Percentiles rank a stretch among this genome's conserved stretches.
Evolutionary conservation across 2,888 invertebrate genomes (phyloP).

Genomic region (Platynereis dumerilii): DNA sequence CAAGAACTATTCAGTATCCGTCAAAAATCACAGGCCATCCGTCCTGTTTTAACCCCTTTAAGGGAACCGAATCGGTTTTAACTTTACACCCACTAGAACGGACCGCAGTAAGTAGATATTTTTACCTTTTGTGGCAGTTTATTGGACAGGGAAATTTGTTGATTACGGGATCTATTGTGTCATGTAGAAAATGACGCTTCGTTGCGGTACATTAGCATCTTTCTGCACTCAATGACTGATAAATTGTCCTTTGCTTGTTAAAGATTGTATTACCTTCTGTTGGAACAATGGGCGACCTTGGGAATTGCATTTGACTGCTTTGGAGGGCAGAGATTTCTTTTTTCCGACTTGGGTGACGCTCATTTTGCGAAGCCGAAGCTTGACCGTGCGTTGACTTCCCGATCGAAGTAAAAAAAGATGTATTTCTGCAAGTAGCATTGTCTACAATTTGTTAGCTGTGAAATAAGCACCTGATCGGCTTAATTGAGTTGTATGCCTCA

Average conservation of each 20-base stretch:
- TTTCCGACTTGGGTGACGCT: no score
- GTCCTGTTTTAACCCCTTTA: conserved; percentile 21
- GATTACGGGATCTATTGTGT: background rate
- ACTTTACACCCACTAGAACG: conserved; percentile 31
- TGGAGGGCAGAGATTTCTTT: no score
- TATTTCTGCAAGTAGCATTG: no score
- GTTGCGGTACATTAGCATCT: conserved; percentile 2
- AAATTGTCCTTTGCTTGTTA: background rate
- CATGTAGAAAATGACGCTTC: conserved; percentile 5
- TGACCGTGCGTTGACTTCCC: no score
- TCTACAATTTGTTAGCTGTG: no score
- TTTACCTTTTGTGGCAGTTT: conserved; percentile 2
- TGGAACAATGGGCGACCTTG: no score
- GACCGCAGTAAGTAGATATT: conserved; percentile 33
- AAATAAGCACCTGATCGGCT: no score
- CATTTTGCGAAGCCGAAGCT: no score
- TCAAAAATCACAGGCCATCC: conserved; percentile 31
- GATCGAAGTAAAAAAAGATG: no score
- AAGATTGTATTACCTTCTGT: background rate
- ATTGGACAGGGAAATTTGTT: background rate
- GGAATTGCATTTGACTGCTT: no score
- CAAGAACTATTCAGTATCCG: conserved; percentile 21
- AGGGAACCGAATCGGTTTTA: conserved; percentile 22
- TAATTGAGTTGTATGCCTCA: no score
- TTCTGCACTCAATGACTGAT: background rate